Evolutionary conservation across 2,797 vertebrate genomes (phyloP), one percentile per base, ranked within the genome.

Genomic region (Strix occidentalis): DNA sequence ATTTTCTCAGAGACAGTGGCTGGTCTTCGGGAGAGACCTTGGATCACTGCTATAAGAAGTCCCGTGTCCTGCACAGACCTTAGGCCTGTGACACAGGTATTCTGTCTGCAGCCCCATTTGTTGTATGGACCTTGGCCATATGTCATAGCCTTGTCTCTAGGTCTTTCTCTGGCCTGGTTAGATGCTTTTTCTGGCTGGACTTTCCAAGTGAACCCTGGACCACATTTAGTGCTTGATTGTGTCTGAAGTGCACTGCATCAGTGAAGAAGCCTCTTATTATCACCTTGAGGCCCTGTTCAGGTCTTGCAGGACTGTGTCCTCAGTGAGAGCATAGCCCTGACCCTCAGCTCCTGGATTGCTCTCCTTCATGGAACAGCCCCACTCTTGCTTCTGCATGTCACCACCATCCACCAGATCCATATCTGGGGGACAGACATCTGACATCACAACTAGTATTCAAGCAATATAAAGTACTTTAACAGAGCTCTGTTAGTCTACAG

Each of bases 401-500:
- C 15, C 28, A 16, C 15, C n/a, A 64, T 11, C 0, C 3, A 33
- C 20, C 20, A 54, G 37, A 3, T 50, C 25, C 17, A 4, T 65
- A 13, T 16, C 15, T 29, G 10, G 12, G 10, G 13, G 8, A 26
- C 43, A 39, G 26, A 21, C 2, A 12, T 20, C n/a, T 69, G 41
- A 6, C n/a, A 68, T 11, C 5, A 8, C 0, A 1, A 10, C 41
- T 17, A 17, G 21, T 1, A 8, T 16, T 31, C 28, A 26, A 29
- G 37, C 14, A 56, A 35, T 9, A 20, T 31, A 48, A 76, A 53
- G 24, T 6, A 15, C 37, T 82, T 7, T 25, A 53, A 48, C 37
- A 70, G 23, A 61, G 12, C 15, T 72, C 41, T 50, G 16, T 6
- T 11, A 33, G 12, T 33, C 26, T 46, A 5, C 5, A n/a, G 14